These are phyloP conservation scores for Tetranychus piercei DNA, from an alignment of 2,888 invertebrate genomes.

Conservation along the genomic window DNA sequence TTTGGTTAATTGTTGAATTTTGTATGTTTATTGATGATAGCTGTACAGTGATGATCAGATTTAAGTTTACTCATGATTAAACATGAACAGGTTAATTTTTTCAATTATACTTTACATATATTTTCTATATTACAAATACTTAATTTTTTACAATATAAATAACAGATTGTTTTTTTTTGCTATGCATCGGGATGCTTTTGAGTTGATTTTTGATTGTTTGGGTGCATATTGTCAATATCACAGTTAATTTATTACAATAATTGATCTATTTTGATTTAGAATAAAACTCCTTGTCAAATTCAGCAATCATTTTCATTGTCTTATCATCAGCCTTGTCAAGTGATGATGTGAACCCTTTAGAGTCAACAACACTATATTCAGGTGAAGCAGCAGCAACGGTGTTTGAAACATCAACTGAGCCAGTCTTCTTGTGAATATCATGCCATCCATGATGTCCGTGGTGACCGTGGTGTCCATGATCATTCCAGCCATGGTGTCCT, in stretches of 20 bases:
- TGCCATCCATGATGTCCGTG: not conserved
- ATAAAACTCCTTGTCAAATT: not conserved
- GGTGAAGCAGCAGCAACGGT: slow-evolving; percentile 17
- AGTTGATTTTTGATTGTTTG: no score
- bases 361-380: not conserved
- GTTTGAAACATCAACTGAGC: slow-evolving; percentile 19
- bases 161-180: no score
- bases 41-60: no score
- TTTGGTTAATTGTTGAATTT: not conserved
- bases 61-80: no score
- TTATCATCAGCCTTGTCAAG: not conserved
- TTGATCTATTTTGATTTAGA: not conserved
- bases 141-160: no score
- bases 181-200: no score
- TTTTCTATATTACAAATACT: no score
- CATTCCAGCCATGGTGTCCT: not conserved
- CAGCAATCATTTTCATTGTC: not conserved
- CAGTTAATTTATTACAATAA: not conserved
- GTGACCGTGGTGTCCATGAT: not conserved
- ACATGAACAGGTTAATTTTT: no score
- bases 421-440: not conserved
- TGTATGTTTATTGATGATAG: no score
- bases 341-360: not conserved
- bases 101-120: no score
- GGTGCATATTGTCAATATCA: not conserved